Evolutionary conservation across 92 coral and sea anemone genomes (phyloP).

Genomic region (Phenganax marumi): DNA sequence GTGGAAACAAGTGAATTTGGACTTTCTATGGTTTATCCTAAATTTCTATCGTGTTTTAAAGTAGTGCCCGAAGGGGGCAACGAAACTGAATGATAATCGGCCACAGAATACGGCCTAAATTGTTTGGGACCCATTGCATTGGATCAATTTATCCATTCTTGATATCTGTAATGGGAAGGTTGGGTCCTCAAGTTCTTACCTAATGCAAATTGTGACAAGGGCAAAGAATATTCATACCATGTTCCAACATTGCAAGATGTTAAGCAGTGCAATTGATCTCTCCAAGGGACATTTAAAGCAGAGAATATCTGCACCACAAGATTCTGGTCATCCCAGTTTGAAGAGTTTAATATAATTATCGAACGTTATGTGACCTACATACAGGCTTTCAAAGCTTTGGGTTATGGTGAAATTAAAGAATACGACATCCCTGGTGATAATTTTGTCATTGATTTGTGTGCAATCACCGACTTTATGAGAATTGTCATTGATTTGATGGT

Average conservation of each 20-base stretch:
- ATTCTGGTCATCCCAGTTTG: constrained; percentile 25
- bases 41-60: no score
- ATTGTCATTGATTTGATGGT: constrained; percentile 33
- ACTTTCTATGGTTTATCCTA: no score
- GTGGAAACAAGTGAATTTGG: no score
- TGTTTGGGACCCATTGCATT: constrained; percentile 30
- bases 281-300: neutral
- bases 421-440: constrained; percentile 21
- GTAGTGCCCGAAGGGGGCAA: no score
- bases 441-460: constrained; percentile 27
- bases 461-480: constrained; percentile 4
- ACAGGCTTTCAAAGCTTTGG: neutral
- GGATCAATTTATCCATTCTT: constrained; percentile 34
- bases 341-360: constrained; percentile 11
- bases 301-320: constrained; percentile 19
- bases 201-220: constrained; percentile 12
- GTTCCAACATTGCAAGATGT: constrained; percentile 30
- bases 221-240: constrained; percentile 32
- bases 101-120: no score
- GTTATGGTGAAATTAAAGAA: constrained; percentile 24
- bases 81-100: no score
- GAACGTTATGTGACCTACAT: neutral
- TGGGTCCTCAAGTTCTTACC: constrained; percentile 6
- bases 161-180: constrained; percentile 22
- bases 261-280: constrained; percentile 13